A percentile compares a stretch with the other conserved stretches of the same genome.
phyloP scores from a whole-genome alignment of 2,888 invertebrate genomes.

The Argyra leucocephala region DNA sequence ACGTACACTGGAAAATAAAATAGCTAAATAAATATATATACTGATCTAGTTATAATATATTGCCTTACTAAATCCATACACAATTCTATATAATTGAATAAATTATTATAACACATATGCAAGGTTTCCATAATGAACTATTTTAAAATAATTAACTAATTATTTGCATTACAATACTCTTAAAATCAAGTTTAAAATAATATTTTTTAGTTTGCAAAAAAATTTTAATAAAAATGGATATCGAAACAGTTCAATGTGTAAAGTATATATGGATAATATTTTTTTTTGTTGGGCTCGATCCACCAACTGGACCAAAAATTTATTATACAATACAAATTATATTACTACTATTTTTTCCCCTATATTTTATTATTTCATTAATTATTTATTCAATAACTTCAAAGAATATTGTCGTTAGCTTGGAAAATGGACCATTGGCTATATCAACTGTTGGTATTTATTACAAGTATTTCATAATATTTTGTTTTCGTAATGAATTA shows the following conservation, averaged over 20 bases:
- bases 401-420: background rate
- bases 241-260: background rate
- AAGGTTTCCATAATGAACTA: too few species aligned
- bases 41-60: too few species aligned
- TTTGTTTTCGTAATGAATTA: background rate
- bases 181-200: too few species aligned
- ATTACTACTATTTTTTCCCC: background rate
- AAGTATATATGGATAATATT: background rate
- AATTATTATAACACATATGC: too few species aligned
- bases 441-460: background rate
- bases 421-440: background rate
- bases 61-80: too few species aligned
- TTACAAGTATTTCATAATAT: background rate
- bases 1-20: too few species aligned
- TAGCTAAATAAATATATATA: too few species aligned
- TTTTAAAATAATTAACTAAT: too few species aligned
- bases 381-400: background rate
- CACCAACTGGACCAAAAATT: background rate
- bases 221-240: background rate
- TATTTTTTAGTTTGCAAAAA: too few species aligned
- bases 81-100: too few species aligned
- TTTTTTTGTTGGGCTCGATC: background rate
- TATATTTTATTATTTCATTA: background rate
- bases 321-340: background rate
- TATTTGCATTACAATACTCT: too few species aligned